Evolutionary conservation across 2,113 vertebrate species (phyloP).

Genomic region (Burhinus bistriatus): DNA sequence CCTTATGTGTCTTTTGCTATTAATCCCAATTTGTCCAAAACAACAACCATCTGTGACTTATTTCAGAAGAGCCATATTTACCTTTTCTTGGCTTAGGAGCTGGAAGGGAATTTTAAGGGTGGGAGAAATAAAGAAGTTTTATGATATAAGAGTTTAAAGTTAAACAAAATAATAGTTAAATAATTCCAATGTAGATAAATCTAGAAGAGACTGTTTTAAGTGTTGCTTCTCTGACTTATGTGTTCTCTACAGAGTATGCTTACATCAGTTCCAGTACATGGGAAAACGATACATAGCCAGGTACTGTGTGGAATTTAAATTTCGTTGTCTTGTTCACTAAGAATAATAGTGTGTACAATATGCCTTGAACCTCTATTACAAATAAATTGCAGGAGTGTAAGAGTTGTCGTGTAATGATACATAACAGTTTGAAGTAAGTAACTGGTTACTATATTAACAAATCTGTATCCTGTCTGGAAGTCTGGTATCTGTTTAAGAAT

Average conservation of each 20-base stretch:
- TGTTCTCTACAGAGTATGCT: constrained; percentile 84
- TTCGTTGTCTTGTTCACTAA: background rate
- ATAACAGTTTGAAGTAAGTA: background rate
- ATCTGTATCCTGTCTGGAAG: background rate
- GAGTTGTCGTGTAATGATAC: background rate
- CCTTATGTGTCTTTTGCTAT: background rate
- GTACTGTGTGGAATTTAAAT: constrained; percentile 78
- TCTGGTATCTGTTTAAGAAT: background rate
- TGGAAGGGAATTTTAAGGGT: background rate
- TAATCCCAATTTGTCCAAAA: background rate
- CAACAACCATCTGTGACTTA: background rate
- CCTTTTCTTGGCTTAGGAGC: background rate
- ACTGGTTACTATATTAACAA: background rate
- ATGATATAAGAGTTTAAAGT: background rate
- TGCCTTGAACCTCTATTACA: background rate
- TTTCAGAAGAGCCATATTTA: background rate
- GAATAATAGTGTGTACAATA: background rate
- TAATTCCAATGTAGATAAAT: background rate
- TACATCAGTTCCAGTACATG: constrained; percentile 99
- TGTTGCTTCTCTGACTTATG: background rate
- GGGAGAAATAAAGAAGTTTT: background rate
- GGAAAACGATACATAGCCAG: constrained; percentile 97
- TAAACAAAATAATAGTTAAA: background rate
- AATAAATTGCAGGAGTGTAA: background rate
- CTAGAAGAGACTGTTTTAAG: background rate